Evolutionary conservation across 2,113 vertebrate genomes (phyloP).

Genomic region (Zosterops japonicus): DNA sequence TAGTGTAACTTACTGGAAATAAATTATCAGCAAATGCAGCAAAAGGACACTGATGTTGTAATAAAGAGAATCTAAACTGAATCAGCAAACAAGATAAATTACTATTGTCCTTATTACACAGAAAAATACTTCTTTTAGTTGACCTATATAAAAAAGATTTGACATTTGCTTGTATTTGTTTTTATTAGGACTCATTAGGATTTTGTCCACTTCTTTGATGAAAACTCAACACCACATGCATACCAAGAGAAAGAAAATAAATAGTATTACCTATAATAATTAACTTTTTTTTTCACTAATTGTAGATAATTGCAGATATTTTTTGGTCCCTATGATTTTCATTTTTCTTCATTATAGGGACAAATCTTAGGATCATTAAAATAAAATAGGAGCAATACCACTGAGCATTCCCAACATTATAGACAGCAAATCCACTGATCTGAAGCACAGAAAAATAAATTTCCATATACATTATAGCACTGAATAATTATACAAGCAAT

Average conservation of each 20-base stretch:
- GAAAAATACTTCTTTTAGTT: neutral
- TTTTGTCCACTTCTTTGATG: neutral
- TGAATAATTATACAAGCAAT: neutral
- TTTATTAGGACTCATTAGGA: neutral
- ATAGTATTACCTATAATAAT: neutral
- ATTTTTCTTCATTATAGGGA: neutral
- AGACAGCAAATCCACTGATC: neutral
- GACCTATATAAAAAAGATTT: neutral
- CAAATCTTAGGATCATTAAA: neutral
- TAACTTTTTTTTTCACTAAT: neutral
- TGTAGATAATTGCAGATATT: neutral
- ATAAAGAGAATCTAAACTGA: neutral
- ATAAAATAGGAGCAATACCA: neutral
- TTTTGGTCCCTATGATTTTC: neutral
- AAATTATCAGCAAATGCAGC: neutral
- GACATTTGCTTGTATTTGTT: neutral
- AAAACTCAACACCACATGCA: neutral
- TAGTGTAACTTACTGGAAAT: neutral
- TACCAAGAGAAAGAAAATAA: neutral
- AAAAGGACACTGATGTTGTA: neutral
- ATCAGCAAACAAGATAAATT: neutral
- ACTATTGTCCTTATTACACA: neutral
- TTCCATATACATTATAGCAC: neutral
- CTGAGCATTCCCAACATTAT: neutral
- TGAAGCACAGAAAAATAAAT: neutral